These are phyloP conservation scores for Atrina japonica DNA, from an alignment of 2,888 invertebrate species.

Conservation along the genomic window DNA sequence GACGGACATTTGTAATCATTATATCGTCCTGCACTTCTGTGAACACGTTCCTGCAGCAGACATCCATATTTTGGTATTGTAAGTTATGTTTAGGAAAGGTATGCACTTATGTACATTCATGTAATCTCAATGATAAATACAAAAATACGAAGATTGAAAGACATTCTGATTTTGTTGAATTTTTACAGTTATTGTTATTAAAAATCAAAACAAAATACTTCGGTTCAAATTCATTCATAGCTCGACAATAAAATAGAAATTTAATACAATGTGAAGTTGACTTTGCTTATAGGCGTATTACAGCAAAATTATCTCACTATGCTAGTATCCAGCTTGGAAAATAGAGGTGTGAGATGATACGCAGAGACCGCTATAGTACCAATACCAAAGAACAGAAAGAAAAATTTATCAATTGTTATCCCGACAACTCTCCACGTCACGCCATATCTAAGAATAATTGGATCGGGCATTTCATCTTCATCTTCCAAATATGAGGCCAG, in stretches of 20 bases:
- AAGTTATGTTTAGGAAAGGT: no score
- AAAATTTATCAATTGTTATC: conserved; percentile 35
- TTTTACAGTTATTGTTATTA: no score
- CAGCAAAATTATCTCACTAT: conserved; percentile 4
- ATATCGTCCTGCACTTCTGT: no score
- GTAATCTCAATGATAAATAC: no score
- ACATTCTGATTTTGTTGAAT: no score
- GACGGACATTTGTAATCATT: no score
- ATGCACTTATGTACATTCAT: no score
- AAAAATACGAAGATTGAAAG: no score
- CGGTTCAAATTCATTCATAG: not conserved
- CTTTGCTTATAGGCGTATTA: not conserved
- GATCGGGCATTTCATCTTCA: conserved; percentile 18
- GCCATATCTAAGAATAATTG: conserved; percentile 19
- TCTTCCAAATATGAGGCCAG: not conserved
- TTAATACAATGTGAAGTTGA: not conserved
- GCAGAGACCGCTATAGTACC: conserved; percentile 34
- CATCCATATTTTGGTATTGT: no score
- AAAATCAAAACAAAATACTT: conserved; percentile 1
- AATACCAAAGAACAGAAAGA: conserved; percentile 33
- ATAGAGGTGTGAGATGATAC: conserved; percentile 28
- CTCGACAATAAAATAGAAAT: not conserved
- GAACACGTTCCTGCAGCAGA: no score
- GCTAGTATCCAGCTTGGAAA: conserved; percentile 17
- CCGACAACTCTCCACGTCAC: conserved; percentile 39